Conservation (phyloP, 2,113 vertebrate genomes). For the Craseonycteris thonglongyai region DNA sequence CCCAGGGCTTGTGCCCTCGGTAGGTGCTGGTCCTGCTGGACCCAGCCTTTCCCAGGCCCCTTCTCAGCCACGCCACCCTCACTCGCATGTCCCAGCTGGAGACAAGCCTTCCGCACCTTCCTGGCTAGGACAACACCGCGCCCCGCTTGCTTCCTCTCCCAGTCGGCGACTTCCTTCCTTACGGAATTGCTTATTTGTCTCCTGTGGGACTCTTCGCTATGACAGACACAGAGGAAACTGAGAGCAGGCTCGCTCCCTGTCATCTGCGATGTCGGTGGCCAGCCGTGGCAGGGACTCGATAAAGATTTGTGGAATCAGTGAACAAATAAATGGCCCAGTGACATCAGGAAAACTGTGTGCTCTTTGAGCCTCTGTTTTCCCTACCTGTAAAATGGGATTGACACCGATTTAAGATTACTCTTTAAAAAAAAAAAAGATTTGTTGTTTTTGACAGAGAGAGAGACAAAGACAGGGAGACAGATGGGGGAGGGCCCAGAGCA, state of each 20-base stretch:
- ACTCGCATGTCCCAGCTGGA: not conserved
- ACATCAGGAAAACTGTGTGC: not conserved
- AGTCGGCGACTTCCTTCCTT: not conserved
- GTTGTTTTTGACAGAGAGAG: too few relatives aligned
- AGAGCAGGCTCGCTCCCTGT: not conserved
- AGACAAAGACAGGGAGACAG: too few relatives aligned
- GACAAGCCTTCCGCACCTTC: not conserved
- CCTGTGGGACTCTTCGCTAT: not conserved
- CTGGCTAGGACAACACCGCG: not conserved
- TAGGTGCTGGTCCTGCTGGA: not conserved
- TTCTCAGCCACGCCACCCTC: not conserved
- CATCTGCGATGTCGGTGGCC: not conserved
- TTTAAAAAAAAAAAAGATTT: too few relatives aligned
- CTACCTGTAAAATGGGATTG: not conserved
- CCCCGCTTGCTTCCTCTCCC: not conserved
- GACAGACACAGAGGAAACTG: too few relatives aligned
- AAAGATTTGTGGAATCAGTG: too few relatives aligned
- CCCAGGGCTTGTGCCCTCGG: not conserved
- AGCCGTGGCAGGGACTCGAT: fast-evolving
- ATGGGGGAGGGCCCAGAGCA: too few relatives aligned
- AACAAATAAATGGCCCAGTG: fast-evolving
- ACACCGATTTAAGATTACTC: not conserved
- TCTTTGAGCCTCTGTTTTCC: not conserved
- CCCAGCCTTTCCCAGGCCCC: not conserved
- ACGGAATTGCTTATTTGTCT: not conserved